phyloP scores from a whole-genome alignment of 2,888 invertebrate species.

The Deilephila porcellus region DNA sequence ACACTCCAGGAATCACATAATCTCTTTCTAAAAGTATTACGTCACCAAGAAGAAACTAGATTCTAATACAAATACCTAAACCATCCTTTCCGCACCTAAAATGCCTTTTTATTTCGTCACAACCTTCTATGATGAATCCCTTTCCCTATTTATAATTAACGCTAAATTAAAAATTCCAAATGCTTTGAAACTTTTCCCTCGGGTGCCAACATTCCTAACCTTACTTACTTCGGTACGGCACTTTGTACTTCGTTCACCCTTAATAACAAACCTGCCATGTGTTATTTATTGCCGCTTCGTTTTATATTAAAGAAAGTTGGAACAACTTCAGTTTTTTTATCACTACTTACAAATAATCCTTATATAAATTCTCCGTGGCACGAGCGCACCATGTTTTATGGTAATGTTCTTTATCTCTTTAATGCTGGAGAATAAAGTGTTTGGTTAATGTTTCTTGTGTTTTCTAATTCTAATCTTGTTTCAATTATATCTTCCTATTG shows the following conservation, averaged over 20 bases:
- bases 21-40: no score
- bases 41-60: background rate
- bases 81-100: background rate
- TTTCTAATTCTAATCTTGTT: background rate
- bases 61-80: background rate
- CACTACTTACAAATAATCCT: conserved; percentile 23
- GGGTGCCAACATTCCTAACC: conserved; percentile 21
- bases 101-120: background rate
- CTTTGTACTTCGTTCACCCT: conserved; percentile 1
- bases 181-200: conserved; percentile 5
- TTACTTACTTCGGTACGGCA: background rate
- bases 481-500: background rate
- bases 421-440: background rate
- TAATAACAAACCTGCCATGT: conserved; percentile 29
- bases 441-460: background rate
- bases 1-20: no score
- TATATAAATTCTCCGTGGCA: background rate
- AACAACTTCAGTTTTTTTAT: conserved; percentile 28
- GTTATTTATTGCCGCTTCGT: conserved; percentile 31
- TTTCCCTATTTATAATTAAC: conserved; percentile 8
- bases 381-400: conserved; percentile 2
- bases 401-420: conserved; percentile 15
- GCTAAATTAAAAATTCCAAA: conserved; percentile 22
- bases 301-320: conserved; percentile 33
- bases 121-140: background rate